Evolutionary conservation across 2,797 vertebrate species (phyloP), one percentile per base, ranked within the genome.

Genomic region (Todus mexicanus): DNA sequence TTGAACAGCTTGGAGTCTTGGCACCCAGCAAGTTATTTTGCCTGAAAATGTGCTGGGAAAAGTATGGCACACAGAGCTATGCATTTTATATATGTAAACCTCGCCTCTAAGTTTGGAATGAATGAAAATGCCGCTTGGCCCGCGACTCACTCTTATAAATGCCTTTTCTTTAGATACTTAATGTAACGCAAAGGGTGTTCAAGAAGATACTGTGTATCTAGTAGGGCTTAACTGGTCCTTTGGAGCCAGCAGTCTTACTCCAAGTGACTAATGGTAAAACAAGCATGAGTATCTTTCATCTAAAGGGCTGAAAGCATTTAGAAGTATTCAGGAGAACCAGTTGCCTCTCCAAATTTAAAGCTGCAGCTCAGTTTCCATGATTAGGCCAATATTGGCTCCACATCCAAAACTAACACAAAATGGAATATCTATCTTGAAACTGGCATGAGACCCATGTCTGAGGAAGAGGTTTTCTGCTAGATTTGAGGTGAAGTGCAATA

Each of bases 341-440:
- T 60, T 82, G 23, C 48, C 50, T 87, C 72, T 89, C 35, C 57
- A 90, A 29, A 83, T 72, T 71, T 48, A 69, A 91, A 87, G 75
- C 90, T 80, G 69, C 47, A 38, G 15, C 25, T 83, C 48, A 6
- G 11, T 91, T 93, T 91, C 91, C 35, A 22, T 15, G 33, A 53
- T 78, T 69, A 73, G 79, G 47, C 70, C 10, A 8, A 47, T 8
- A 47, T 13, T 79, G 81, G 47, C 40, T 47, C 47, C 37, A 5
- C 15, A 50, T 83, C 86, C 81, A 92, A 95, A 95, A 72, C 25
- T 43, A 94, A 80, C 86, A 89, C 35, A 54, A 87, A 89, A 69
- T 94, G 90, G 81, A 90, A 87, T 94, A 72, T 33, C 73, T 92
- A 3, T 65, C 64, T 90, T 1, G 0, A 69, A 93, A 76, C 48